Conservation (phyloP, 2,888 invertebrate genomes). For the Smittia sp. region DNA sequence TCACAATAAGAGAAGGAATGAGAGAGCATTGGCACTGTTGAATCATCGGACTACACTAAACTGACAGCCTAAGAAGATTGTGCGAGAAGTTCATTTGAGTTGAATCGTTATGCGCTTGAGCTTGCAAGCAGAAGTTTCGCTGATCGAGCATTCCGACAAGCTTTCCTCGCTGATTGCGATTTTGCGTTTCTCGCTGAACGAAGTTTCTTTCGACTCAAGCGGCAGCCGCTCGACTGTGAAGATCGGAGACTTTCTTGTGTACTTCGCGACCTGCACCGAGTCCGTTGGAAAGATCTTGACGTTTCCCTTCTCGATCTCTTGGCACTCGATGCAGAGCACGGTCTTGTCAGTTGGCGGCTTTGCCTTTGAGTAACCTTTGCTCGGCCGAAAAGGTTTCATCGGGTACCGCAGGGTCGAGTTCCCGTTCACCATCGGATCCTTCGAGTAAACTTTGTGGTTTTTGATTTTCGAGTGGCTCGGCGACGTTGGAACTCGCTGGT, state of each 20-base stretch:
- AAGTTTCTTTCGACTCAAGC: conserved; percentile 19
- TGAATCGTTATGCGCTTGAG: conserved; percentile 41
- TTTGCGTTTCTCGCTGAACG: background rate
- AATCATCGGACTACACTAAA: no score
- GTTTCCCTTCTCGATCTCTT: conserved; percentile 25
- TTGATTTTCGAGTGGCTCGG: conserved; percentile 13
- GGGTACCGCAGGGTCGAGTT: background rate
- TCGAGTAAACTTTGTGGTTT: conserved; percentile 27
- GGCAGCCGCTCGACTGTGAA: conserved; percentile 28
- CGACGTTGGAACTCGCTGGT: conserved; percentile 25
- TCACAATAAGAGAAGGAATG: no score
- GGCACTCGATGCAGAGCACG: conserved; percentile 22
- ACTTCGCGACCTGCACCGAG: background rate
- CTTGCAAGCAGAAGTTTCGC: conserved; percentile 37
- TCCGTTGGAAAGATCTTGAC: background rate
- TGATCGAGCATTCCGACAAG: conserved; percentile 41
- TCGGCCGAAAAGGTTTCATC: background rate
- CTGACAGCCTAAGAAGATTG: no score
- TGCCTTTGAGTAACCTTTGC: background rate
- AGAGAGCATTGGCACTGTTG: no score
- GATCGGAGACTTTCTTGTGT: conserved; percentile 22
- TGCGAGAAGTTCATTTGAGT: conserved; percentile 18
- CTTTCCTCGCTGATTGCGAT: conserved; percentile 42
- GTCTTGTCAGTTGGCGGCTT: background rate
- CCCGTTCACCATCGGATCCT: background rate